Evolutionary conservation across 2,113 vertebrate species (phyloP).

Genomic region (Crotalus viridis): DNA sequence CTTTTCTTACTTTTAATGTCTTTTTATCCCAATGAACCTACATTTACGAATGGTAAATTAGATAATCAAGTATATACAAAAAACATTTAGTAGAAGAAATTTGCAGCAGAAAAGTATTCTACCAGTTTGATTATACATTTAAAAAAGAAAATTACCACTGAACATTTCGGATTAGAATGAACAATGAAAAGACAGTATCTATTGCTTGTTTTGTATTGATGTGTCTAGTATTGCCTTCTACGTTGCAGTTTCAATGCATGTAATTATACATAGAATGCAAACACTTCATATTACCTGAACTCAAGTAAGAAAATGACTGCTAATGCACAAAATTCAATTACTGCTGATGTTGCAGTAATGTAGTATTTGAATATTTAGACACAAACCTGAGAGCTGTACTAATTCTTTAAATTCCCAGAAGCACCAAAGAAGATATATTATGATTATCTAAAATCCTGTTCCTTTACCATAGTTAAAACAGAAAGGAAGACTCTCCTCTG

Average conservation of each 20-base stretch:
- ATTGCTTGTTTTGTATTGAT: not conserved
- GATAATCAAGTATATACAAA: not conserved
- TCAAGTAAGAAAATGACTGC: conserved; percentile 41
- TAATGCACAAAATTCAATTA: conserved; percentile 31
- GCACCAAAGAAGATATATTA: not conserved
- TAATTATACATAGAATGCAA: conserved; percentile 1
- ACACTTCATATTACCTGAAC: conserved; percentile 40
- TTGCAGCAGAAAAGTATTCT: conserved; percentile 11
- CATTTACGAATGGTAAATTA: not conserved
- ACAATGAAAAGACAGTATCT: not conserved
- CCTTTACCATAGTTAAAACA: not conserved
- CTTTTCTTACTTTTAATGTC: not conserved
- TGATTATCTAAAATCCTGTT: not conserved
- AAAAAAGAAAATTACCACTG: conserved; percentile 11
- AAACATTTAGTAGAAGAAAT: not conserved
- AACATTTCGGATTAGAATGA: conserved; percentile 1
- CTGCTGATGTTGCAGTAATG: not conserved
- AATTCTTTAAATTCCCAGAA: not conserved
- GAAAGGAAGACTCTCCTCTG: not conserved
- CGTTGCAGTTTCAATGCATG: conserved; percentile 16
- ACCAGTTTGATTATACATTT: conserved; percentile 34
- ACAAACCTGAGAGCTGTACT: not conserved
- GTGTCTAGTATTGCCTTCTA: conserved; percentile 22
- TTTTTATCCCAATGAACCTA: not conserved
- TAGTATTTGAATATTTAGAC: not conserved